Evolutionary conservation across 2,113 vertebrate species (phyloP).

Genomic region (Oreochromis niloticus): DNA sequence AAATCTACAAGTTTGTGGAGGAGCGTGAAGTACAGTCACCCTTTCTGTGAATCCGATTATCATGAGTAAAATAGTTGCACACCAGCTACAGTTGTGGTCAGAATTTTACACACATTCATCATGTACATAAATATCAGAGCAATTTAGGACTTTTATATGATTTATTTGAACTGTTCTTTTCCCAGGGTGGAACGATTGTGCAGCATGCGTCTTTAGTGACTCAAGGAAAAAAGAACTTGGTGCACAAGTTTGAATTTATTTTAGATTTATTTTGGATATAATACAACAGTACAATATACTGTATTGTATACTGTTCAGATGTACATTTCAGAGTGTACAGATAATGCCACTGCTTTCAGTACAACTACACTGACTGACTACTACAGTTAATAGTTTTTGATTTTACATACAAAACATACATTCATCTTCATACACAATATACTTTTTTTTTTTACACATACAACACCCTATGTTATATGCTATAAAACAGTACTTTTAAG

Average conservation of each 20-base stretch:
- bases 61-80: background rate
- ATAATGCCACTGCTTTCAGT: background rate
- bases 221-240: accelerated
- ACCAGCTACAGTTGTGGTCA: background rate
- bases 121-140: background rate
- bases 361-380: background rate
- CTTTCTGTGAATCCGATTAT: background rate
- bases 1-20: background rate
- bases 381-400: background rate
- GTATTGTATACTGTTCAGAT: background rate
- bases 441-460: background rate
- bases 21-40: background rate
- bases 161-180: background rate
- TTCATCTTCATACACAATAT: background rate
- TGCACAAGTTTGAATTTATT: background rate
- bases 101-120: background rate
- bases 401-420: background rate
- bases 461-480: background rate
- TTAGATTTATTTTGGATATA: background rate
- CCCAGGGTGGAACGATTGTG: accelerated
- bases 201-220: background rate
- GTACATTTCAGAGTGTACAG: background rate
- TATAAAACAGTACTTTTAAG: background rate
- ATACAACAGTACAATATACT: background rate
- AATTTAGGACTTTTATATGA: background rate